Evolutionary conservation across 1,140 invertebrate genomes (phyloP).

Genomic region (Phenacoccus solenopsis): DNA sequence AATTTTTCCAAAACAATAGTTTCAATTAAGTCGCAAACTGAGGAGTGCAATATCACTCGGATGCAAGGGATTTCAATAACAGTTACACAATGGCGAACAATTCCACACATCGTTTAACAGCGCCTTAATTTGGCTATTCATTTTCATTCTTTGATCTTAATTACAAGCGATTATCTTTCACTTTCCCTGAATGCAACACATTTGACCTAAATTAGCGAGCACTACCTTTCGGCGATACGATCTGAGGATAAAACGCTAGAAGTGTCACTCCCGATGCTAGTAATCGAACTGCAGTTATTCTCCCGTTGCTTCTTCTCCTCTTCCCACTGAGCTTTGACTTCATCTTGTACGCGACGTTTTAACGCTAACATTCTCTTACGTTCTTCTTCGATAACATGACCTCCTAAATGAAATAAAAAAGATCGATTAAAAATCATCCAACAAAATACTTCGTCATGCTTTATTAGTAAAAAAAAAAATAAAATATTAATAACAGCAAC

Average conservation of each 20-base stretch:
- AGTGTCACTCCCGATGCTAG: constrained; percentile 52
- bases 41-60: no score
- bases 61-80: no score
- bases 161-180: no score
- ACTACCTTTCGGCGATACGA: constrained; percentile 49
- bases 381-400: constrained; percentile 82
- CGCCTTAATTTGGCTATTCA: no score
- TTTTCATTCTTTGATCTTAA: no score
- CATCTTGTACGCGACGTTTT: constrained; percentile 72
- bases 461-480: not conserved
- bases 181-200: no score
- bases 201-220: no score
- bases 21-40: no score
- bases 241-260: constrained; percentile 48
- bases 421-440: not conserved
- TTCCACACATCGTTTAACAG: no score
- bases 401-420: constrained; percentile 41
- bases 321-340: constrained; percentile 75
- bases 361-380: constrained; percentile 70
- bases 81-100: no score
- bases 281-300: constrained; percentile 53
- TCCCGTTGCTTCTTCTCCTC: constrained; percentile 40
- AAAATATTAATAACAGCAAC: constrained; percentile 36
- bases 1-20: no score
- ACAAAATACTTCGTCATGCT: not conserved